Percentiles rank a stretch among this genome's conserved stretches.
Evolutionary conservation across 2,888 invertebrate genomes (phyloP).

Genomic region (Nasonia oneida): DNA sequence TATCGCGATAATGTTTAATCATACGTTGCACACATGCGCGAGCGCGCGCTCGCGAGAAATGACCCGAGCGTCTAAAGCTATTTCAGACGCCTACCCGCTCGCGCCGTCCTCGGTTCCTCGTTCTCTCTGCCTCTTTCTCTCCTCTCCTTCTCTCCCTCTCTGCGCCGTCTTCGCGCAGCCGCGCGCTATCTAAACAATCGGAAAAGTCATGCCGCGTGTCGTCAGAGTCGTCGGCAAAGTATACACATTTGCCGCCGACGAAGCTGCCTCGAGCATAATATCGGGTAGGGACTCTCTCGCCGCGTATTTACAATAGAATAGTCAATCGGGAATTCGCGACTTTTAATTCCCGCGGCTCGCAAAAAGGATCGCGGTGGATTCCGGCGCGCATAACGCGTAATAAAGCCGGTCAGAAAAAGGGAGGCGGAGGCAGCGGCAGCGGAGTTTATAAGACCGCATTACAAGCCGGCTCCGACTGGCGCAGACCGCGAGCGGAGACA

Average conservation of each 20-base stretch:
- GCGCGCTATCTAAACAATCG: conserved; percentile 55
- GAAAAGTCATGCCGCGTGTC: conserved; percentile 44
- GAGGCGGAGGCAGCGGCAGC: not conserved
- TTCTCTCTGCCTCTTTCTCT: not conserved
- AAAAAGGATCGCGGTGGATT: conserved; percentile 18
- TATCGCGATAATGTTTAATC: conserved; percentile 64
- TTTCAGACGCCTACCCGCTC: conserved; percentile 55
- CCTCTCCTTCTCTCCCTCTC: not conserved
- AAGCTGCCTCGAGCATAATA: not conserved
- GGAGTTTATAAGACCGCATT: conserved; percentile 32
- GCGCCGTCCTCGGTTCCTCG: conserved; percentile 6
- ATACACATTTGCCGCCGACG: conserved; percentile 3
- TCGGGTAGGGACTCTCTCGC: not conserved
- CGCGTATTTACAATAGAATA: conserved; percentile 11
- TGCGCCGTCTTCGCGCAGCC: not conserved
- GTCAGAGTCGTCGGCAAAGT: not conserved
- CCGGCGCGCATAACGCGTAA: conserved; percentile 7
- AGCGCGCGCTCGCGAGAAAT: conserved; percentile 54
- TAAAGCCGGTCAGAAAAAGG: conserved; percentile 22
- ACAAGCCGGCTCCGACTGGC: not conserved
- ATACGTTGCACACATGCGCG: conserved; percentile 49
- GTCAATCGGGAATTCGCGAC: not conserved
- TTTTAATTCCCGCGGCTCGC: conserved; percentile 3
- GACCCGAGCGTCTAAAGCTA: conserved; percentile 52
- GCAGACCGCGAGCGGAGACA: conserved; percentile 33